Evolutionary conservation across 2,797 vertebrate species (phyloP), one percentile per base, ranked within the genome.

Genomic region (Liparis tanakae): DNA sequence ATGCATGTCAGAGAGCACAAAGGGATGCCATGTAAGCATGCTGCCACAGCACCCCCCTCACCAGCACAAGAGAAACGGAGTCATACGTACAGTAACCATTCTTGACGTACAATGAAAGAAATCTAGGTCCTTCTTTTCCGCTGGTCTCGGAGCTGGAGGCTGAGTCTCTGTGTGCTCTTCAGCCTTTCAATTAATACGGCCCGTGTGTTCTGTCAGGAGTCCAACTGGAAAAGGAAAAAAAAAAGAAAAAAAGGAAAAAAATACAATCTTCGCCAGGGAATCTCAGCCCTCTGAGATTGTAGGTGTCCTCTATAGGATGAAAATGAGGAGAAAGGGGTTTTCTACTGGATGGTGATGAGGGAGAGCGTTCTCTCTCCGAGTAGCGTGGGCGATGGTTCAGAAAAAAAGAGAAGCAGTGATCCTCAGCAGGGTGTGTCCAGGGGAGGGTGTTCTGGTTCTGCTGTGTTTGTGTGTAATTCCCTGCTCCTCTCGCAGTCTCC

Each of bases 41-140:
- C 73, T 82, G 69, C 79, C 77, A 78, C 63, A 86, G 62, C 71
- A 83, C 57, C 66, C 39, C 63, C 65, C 46, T 70, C 36, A 65
- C 75, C 67, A 54, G 83, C 53, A 71, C 56, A 74, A 83, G 70
- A 92, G 34, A 90, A 92, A 92, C 78, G 90, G 87, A 91, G 88
- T 76, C 76, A 94, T 95, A 95, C 94, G 92, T 95, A 95, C 95
- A 94, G 95, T 95, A 94, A 95, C 95, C 95, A 95, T 95, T 95
- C 94, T 95, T 94, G 92, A 94, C 88, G 92, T 92, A 94, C 94
- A 94, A 93, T 94, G 93, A 93, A 92, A 89, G 91, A 92, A 93
- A 93, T 94, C 92, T 95, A 95, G 94, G 92, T 95, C 95, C 94
- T 93, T 93, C 91, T 83, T 93, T 30, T 94, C 81, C 90, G 85